A percentile compares a stretch with the other conserved stretches of the same genome.
Conservation (phyloP, 2,113 vertebrate species). For the Zosterops japonicus region DNA sequence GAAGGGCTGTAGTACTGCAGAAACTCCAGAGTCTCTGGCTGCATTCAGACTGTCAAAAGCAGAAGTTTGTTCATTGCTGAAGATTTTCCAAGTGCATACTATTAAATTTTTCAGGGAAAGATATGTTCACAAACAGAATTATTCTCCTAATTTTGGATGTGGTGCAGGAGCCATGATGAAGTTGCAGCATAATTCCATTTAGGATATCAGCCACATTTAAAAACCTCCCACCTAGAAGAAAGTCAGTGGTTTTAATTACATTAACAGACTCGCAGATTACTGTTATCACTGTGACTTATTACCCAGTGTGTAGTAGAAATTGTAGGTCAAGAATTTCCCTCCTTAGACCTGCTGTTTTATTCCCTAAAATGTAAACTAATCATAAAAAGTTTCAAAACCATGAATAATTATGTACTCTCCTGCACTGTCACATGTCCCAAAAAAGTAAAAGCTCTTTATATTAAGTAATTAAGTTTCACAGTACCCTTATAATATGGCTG, state of each 20-base stretch:
- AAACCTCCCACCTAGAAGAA: not conserved
- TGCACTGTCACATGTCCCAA: not conserved
- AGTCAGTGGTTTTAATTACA: not conserved
- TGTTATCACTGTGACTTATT: not conserved
- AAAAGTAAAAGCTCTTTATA: not conserved
- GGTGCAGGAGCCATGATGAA: not conserved
- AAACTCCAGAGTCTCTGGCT: not conserved
- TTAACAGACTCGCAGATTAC: not conserved
- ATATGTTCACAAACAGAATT: not conserved
- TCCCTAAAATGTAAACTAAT: not conserved
- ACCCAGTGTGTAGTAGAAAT: not conserved
- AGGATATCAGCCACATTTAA: not conserved
- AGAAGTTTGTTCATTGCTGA: not conserved
- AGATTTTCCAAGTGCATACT: not conserved
- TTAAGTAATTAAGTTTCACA: conserved; percentile 2
- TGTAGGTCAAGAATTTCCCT: not conserved
- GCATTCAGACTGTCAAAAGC: not conserved
- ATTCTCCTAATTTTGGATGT: not conserved
- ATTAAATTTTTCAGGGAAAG: not conserved
- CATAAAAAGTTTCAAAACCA: not conserved
- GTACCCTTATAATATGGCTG: not conserved
- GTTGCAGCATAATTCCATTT: not conserved
- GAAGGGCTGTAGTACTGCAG: not conserved
- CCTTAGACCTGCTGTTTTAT: not conserved
- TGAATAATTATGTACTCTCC: not conserved